Evolutionary conservation across 2,888 invertebrate genomes (phyloP).

Genomic region (Lagria hirta): DNA sequence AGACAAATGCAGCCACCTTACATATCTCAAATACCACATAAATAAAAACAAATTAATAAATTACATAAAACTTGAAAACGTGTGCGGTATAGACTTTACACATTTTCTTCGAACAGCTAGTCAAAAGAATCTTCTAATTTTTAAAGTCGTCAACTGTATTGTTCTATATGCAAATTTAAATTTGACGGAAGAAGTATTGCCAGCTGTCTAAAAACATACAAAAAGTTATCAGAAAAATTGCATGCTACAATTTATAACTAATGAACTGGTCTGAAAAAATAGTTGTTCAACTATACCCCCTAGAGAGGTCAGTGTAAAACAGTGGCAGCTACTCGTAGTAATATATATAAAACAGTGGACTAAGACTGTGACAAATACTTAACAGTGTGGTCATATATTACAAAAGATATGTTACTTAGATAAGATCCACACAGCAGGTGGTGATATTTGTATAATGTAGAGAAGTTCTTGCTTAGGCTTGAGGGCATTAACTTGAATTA

Average conservation of each 20-base stretch:
- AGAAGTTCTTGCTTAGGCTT: conserved; percentile 23
- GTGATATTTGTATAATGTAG: conserved; percentile 35
- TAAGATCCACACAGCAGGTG: conserved; percentile 44
- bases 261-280: too few species aligned
- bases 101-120: too few species aligned
- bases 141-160: too few species aligned
- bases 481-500: conserved; percentile 27
- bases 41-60: conserved; percentile 44
- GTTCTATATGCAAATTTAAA: too few species aligned
- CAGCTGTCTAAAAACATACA: too few species aligned
- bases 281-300: conserved; percentile 46
- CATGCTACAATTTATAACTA: too few species aligned
- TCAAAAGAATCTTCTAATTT: too few species aligned
- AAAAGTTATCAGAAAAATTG: too few species aligned
- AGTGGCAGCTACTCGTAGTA: conserved; percentile 53
- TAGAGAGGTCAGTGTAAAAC: conserved; percentile 50
- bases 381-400: conserved; percentile 52
- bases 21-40: conserved; percentile 46
- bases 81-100: conserved; percentile 45
- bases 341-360: conserved; percentile 52
- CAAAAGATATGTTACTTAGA: conserved; percentile 49
- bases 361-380: conserved; percentile 55
- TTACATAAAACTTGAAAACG: conserved; percentile 43
- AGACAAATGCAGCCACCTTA: conserved; percentile 33
- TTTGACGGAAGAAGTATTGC: too few species aligned